Evolutionary conservation across 37 sponge, comb jelly and placozoan genomes (phyloP).

Genomic region (Spongia lamella): DNA sequence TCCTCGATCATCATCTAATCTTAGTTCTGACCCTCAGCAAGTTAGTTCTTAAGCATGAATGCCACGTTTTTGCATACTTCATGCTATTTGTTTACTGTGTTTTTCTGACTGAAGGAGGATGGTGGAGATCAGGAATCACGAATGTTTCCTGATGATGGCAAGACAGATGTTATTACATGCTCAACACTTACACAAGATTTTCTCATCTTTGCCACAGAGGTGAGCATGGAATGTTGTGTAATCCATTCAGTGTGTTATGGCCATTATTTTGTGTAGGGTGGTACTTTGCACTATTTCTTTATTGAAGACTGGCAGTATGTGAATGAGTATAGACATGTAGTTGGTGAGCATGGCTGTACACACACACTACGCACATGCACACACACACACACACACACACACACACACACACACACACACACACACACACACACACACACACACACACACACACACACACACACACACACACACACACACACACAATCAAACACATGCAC

Average conservation of each 20-base stretch:
- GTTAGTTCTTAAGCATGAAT: no score
- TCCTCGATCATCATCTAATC: no score
- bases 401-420: background rate
- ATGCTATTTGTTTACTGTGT: no score
- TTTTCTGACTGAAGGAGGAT: no score
- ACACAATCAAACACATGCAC: no score
- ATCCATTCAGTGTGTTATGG: background rate
- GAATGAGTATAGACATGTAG: slow-evolving; percentile 83
- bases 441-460: background rate
- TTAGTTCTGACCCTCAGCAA: no score
- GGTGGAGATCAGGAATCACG: slow-evolving; percentile 54
- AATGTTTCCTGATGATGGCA: slow-evolving; percentile 85
- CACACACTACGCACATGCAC: background rate
- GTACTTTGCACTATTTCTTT: slow-evolving; percentile 79
- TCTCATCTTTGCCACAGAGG: slow-evolving; percentile 88
- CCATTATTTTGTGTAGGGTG: slow-evolving; percentile 42
- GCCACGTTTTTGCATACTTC: no score
- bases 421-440: slow-evolving; percentile 7
- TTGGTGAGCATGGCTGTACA: slow-evolving; percentile 37
- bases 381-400: slow-evolving; percentile 5
- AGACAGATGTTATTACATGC: slow-evolving; percentile 72
- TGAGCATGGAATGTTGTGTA: background rate
- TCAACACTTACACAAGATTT: slow-evolving; percentile 76
- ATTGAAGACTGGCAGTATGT: slow-evolving; percentile 95
- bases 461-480: no score